phyloP scores from a whole-genome alignment of 1,140 invertebrate genomes.

The Zaprionus kolodkinae region DNA sequence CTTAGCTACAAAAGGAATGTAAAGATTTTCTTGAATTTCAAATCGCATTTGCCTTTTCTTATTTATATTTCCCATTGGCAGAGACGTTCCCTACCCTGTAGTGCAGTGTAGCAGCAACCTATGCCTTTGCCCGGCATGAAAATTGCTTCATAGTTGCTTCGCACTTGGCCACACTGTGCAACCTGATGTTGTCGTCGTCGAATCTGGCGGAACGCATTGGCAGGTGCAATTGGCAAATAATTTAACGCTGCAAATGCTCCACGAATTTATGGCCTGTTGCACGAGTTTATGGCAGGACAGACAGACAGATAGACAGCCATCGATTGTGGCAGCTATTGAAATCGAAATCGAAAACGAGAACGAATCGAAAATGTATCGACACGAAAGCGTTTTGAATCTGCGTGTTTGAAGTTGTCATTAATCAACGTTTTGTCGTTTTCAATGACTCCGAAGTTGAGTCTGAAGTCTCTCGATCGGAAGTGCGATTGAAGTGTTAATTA shows the following conservation, averaged over 20 bases:
- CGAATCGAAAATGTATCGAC: not conserved
- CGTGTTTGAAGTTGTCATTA: slow-evolving; percentile 26
- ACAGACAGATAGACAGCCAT: slow-evolving; percentile 5
- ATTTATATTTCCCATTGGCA: not conserved
- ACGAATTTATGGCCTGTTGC: slow-evolving; percentile 63
- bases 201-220: slow-evolving; percentile 48
- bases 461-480: slow-evolving; percentile 56
- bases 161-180: not conserved
- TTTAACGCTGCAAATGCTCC: slow-evolving; percentile 45
- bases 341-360: slow-evolving; percentile 23
- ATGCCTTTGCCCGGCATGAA: too few species aligned
- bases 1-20: too few species aligned
- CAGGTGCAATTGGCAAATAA: slow-evolving; percentile 78
- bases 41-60: not conserved
- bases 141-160: not conserved
- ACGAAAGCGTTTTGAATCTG: slow-evolving; percentile 20
- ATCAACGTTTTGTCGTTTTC: slow-evolving; percentile 30
- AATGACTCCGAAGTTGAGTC: slow-evolving; percentile 19
- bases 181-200: not conserved
- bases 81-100: not conserved
- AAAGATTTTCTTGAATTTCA: not conserved
- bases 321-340: slow-evolving; percentile 33
- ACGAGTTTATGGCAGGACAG: slow-evolving; percentile 35
- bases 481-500: slow-evolving; percentile 58
- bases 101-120: slow-evolving; percentile 8